These are phyloP conservation scores for Hyperoodon ampullatus DNA, from an alignment of 2,113 vertebrate genomes.

Conservation along the genomic window DNA sequence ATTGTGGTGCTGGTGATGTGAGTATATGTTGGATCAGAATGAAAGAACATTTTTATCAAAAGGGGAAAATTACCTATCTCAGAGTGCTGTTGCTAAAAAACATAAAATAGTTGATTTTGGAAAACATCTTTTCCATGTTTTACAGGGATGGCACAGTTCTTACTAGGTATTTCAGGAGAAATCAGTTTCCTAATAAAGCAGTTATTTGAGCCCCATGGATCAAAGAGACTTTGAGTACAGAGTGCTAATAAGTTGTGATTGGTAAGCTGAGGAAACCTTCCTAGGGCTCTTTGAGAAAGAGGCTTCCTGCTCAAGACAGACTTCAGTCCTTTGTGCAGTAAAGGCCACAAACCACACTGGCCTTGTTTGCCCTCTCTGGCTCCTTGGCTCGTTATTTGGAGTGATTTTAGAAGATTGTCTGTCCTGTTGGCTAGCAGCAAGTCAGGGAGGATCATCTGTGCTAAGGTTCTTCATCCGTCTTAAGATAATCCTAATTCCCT, in stretches of 20 bases:
- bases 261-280: neutral
- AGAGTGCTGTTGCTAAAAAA: neutral
- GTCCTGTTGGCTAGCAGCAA: neutral
- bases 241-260: neutral
- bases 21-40: neutral
- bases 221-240: neutral
- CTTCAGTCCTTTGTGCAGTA: neutral
- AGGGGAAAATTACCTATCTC: neutral
- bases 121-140: neutral
- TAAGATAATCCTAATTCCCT: neutral
- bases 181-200: neutral
- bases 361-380: neutral
- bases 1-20: neutral
- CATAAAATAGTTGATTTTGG: neutral
- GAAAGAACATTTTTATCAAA: neutral
- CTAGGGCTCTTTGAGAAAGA: neutral
- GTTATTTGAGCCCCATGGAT: neutral
- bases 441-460: neutral
- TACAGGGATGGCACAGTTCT: neutral
- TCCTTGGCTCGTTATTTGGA: neutral
- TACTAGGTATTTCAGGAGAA: neutral
- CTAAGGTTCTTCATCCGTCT: neutral
- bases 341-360: rapidly evolving
- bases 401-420: neutral
- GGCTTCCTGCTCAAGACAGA: neutral